Conservation (phyloP, 2,888 invertebrate genomes). For the Eurois occulta region DNA sequence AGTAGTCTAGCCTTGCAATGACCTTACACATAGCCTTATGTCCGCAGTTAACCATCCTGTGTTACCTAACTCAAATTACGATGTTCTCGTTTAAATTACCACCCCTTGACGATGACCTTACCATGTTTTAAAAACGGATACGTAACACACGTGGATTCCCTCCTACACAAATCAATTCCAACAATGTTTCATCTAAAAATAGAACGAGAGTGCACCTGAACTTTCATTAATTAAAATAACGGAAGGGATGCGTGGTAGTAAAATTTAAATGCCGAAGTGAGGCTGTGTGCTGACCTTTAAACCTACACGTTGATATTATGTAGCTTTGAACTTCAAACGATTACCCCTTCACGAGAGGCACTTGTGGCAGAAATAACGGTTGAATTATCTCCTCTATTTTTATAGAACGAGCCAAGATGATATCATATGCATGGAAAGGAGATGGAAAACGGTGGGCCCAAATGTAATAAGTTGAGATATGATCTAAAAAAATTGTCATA, state of each 20-base stretch:
- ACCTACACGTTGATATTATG: slow-evolving; percentile 15
- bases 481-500: no score
- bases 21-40: slow-evolving; percentile 65
- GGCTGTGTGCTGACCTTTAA: slow-evolving; percentile 31
- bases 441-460: no score
- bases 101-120: slow-evolving; percentile 8
- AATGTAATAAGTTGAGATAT: no score
- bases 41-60: slow-evolving; percentile 56
- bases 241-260: background rate
- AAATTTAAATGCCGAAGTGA: slow-evolving; percentile 27
- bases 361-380: slow-evolving; percentile 29
- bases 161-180: slow-evolving; percentile 2
- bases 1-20: slow-evolving; percentile 62
- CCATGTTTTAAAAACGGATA: background rate
- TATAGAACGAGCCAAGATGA: slow-evolving; percentile 7
- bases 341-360: background rate
- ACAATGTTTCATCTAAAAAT: slow-evolving; percentile 11
- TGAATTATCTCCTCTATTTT: slow-evolving; percentile 23
- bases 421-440: slow-evolving; percentile 32
- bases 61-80: slow-evolving; percentile 30
- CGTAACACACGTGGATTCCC: background rate
- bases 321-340: slow-evolving; percentile 21
- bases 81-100: slow-evolving; percentile 33
- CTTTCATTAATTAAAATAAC: slow-evolving; percentile 24
- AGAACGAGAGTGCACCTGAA: slow-evolving; percentile 28